Conservation (phyloP, 2,888 invertebrate species). For the Didymodactylos carnosus region DNA sequence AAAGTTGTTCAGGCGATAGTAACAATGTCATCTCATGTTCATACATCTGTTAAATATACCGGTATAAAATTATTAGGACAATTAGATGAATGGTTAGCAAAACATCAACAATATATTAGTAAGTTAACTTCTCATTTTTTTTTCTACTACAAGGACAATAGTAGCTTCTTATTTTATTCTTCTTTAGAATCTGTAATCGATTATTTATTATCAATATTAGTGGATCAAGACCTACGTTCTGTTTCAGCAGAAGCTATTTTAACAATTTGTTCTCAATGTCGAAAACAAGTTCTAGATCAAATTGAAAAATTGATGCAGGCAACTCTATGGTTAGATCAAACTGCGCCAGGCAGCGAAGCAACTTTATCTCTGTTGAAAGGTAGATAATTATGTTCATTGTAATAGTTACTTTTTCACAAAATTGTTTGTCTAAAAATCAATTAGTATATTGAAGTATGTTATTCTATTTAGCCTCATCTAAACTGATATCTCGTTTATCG, state of each 20-base stretch:
- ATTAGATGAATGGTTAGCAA: constrained; percentile 79
- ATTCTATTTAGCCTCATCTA: neutral
- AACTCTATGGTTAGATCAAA: neutral
- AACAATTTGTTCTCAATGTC: neutral
- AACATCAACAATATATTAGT: constrained; percentile 56
- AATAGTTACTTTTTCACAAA: neutral
- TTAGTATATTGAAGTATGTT: neutral
- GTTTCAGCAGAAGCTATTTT: neutral
- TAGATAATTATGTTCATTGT: neutral
- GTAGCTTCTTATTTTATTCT: too few relatives aligned
- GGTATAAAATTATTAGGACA: constrained; percentile 65
- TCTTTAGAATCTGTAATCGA: neutral
- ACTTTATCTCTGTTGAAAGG: neutral
- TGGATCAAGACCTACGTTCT: neutral
- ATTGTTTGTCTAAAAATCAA: neutral
- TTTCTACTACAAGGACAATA: neutral
- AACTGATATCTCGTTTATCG: neutral
- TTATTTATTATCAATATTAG: neutral
- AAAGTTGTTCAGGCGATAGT: constrained; percentile 76
- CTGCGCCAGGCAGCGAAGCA: neutral
- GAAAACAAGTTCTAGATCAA: neutral
- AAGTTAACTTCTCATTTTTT: constrained; percentile 17
- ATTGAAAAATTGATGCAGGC: neutral
- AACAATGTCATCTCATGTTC: constrained; percentile 41
- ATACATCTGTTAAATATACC: constrained; percentile 67